phyloP scores from a whole-genome alignment of 2,888 invertebrate species.

The Thecophora atra region DNA sequence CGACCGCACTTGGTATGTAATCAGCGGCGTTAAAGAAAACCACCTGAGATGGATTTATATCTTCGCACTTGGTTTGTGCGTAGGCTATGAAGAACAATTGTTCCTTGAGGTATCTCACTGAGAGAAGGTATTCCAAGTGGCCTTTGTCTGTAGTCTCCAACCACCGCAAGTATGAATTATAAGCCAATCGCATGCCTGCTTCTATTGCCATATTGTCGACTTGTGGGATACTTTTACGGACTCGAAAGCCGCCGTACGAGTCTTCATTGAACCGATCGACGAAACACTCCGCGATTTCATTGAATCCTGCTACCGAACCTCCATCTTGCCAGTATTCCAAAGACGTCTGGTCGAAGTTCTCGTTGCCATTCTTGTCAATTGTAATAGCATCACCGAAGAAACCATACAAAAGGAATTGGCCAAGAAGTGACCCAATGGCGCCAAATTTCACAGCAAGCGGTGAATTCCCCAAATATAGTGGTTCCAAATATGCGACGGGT shows the following conservation, averaged over 20 bases:
- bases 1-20: slow-evolving; percentile 53
- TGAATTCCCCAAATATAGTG: slow-evolving; percentile 38
- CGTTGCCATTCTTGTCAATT: slow-evolving; percentile 55
- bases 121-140: slow-evolving; percentile 52
- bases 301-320: slow-evolving; percentile 49
- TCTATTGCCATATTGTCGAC: slow-evolving; percentile 62
- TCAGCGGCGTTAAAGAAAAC: slow-evolving; percentile 48
- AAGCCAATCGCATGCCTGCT: slow-evolving; percentile 60
- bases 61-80: slow-evolving; percentile 60
- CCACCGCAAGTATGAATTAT: slow-evolving; percentile 57
- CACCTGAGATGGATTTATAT: slow-evolving; percentile 46
- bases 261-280: slow-evolving; percentile 55
- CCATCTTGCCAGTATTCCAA: slow-evolving; percentile 60
- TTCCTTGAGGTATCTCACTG: slow-evolving; percentile 53
- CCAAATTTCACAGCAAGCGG: slow-evolving; percentile 59
- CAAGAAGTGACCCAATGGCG: slow-evolving; percentile 54
- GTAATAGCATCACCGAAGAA: slow-evolving; percentile 58
- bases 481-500: not conserved
- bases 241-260: slow-evolving; percentile 47
- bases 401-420: slow-evolving; percentile 59
- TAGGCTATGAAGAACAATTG: slow-evolving; percentile 62
- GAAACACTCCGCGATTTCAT: slow-evolving; percentile 54
- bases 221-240: slow-evolving; percentile 52
- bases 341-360: too few relatives aligned
- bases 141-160: slow-evolving; percentile 41